phyloP scores from a whole-genome alignment of 2,113 vertebrate species.

The Odobenus rosmarus region DNA sequence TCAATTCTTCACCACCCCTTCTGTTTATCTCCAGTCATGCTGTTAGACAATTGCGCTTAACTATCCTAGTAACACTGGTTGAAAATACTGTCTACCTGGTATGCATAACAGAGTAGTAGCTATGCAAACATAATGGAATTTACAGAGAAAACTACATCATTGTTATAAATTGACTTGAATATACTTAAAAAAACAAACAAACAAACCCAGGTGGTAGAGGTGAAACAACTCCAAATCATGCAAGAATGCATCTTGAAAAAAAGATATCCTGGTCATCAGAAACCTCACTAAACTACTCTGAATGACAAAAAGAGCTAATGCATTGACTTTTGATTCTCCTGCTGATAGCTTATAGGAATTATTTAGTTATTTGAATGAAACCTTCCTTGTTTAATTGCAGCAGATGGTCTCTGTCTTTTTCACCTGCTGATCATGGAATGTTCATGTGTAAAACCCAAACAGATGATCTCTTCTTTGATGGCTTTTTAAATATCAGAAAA shows the following conservation, averaged over 20 bases:
- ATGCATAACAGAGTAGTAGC: neutral
- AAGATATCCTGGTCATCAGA: neutral
- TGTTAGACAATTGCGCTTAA: neutral
- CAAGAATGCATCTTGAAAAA: neutral
- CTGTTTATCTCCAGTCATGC: neutral
- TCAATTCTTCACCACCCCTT: neutral
- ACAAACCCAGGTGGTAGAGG: neutral
- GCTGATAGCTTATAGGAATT: neutral
- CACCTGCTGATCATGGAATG: neutral
- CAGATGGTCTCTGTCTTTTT: neutral
- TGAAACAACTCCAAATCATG: neutral
- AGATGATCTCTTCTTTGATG: neutral
- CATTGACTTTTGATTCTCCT: neutral
- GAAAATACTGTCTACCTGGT: neutral
- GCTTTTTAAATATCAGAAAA: neutral
- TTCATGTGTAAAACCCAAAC: neutral
- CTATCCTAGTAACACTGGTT: neutral
- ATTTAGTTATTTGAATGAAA: neutral
- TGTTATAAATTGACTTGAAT: constrained; percentile 6
- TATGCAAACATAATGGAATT: constrained; percentile 12
- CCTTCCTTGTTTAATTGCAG: neutral
- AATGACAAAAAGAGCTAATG: neutral
- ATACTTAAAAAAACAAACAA: neutral
- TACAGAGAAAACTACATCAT: neutral
- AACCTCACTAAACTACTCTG: neutral